Evolutionary conservation across 2,888 invertebrate genomes (phyloP).

Genomic region (Himalopsyche kuldschensis): DNA sequence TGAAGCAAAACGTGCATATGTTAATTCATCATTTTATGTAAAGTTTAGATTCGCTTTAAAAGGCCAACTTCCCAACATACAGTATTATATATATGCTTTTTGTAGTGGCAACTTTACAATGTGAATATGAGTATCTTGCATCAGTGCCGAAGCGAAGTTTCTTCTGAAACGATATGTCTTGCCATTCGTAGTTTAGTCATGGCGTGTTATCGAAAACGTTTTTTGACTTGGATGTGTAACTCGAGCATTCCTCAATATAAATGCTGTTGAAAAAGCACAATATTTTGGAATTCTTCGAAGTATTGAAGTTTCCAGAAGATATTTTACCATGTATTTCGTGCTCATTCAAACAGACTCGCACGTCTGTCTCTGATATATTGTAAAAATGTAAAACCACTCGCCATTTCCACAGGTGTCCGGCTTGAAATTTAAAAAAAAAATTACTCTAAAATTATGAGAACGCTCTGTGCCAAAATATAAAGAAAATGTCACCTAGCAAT

Average conservation of each 20-base stretch:
- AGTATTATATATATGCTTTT: neutral
- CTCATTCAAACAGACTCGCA: neutral
- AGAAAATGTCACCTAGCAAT: neutral
- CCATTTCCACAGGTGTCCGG: neutral
- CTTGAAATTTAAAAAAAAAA: neutral
- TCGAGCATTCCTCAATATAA: neutral
- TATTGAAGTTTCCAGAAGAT: neutral
- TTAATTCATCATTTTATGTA: neutral
- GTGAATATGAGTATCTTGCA: neutral
- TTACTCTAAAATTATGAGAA: neutral
- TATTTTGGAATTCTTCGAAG: neutral
- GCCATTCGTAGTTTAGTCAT: neutral
- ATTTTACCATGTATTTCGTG: neutral
- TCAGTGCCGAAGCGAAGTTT: neutral
- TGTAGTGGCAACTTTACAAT: neutral
- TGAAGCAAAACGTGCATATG: neutral
- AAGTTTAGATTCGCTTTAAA: neutral
- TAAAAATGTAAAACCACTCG: neutral
- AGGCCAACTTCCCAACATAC: neutral
- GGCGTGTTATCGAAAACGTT: neutral
- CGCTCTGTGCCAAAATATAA: constrained; percentile 1
- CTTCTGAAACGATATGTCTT: neutral
- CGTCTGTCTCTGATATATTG: neutral
- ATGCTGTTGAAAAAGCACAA: neutral
- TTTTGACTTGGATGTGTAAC: neutral